phyloP scores from a whole-genome alignment of 2,888 invertebrate genomes.

The Sarcophaga carnaria region DNA sequence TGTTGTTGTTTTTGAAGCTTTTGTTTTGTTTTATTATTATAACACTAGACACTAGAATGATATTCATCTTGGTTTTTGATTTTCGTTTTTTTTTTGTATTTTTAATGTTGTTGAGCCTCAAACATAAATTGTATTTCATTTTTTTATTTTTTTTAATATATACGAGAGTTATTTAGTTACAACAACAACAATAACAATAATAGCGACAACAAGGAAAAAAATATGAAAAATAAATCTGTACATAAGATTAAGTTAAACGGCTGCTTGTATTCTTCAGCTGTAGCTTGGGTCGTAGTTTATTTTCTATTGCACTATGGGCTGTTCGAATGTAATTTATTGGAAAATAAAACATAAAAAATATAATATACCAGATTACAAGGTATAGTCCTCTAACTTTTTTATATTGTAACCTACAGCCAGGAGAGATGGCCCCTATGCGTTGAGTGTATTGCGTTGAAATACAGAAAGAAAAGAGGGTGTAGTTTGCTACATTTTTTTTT shows the following conservation, averaged over 20 bases:
- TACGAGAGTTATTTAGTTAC: not conserved
- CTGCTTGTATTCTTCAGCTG: conserved; percentile 41
- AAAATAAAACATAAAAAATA: no score
- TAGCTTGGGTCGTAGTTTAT: conserved; percentile 2
- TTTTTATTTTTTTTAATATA: conserved; percentile 22
- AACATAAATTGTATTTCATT: conserved; percentile 60
- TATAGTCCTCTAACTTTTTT: no score
- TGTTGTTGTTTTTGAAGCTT: not conserved
- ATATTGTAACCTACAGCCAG: no score
- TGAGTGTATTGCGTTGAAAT: no score
- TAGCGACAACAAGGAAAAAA: not conserved
- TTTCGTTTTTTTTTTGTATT: conserved; percentile 5
- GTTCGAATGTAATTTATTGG: not conserved
- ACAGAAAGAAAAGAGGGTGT: no score
- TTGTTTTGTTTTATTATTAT: conserved; percentile 54
- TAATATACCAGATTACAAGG: no score
- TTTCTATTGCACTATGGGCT: conserved; percentile 40
- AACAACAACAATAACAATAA: conserved; percentile 8
- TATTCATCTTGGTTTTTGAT: conserved; percentile 55
- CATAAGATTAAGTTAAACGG: conserved; percentile 47
- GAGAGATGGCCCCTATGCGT: no score
- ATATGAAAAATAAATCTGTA: not conserved
- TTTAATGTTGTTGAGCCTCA: conserved; percentile 31
- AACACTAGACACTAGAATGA: conserved; percentile 62
- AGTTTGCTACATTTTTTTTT: no score